phyloP scores from a whole-genome alignment of 2,888 invertebrate species.

The Brachyptera risi region DNA sequence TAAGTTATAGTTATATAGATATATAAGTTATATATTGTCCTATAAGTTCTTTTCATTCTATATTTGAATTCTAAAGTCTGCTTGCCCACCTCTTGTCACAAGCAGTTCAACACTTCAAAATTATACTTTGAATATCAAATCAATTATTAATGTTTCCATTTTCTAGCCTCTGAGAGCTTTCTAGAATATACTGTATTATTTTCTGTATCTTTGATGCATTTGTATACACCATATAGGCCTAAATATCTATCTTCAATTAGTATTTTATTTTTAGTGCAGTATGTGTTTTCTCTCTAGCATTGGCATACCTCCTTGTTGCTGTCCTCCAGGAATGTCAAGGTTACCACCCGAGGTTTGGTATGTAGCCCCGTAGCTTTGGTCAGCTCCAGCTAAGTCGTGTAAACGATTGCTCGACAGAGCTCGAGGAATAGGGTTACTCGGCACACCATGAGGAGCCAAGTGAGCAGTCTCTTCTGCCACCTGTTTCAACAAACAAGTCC shows the following conservation, averaged over 20 bases:
- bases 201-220: neutral
- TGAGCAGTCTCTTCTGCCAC: constrained; percentile 75
- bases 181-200: neutral
- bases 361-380: constrained; percentile 67
- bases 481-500: constrained; percentile 36
- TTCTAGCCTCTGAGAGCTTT: too few species aligned
- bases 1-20: too few species aligned
- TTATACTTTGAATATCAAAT: too few species aligned
- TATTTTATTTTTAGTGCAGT: too few species aligned
- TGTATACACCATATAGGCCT: neutral
- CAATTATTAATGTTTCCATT: too few species aligned
- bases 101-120: too few species aligned
- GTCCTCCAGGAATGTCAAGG: constrained; percentile 57
- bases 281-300: too few species aligned
- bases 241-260: neutral
- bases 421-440: constrained; percentile 84
- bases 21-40: too few species aligned
- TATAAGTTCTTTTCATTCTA: too few species aligned
- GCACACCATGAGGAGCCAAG: constrained; percentile 92
- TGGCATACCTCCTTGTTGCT: constrained; percentile 1
- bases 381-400: constrained; percentile 70
- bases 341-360: constrained; percentile 65
- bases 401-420: constrained; percentile 78
- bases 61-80: too few species aligned
- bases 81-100: too few species aligned